Percentiles rank a stretch among this genome's conserved stretches.
phyloP scores from a whole-genome alignment of 1,140 invertebrate species.

The Euwallacea similis region DNA sequence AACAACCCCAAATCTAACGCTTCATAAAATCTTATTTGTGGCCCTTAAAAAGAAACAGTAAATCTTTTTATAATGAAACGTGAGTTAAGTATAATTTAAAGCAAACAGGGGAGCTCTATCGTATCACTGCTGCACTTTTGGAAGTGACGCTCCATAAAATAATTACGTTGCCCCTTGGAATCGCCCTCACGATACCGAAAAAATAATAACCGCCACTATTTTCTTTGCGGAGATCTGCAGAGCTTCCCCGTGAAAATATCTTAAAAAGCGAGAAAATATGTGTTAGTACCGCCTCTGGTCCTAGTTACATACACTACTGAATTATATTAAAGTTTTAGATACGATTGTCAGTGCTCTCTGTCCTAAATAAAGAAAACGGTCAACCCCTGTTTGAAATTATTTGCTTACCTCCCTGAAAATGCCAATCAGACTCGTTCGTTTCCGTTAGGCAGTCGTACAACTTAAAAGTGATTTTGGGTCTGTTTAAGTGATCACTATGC shows the following conservation, averaged over 20 bases:
- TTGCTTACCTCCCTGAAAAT: conserved; percentile 26
- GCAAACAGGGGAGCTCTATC: conserved; percentile 30
- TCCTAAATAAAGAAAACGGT: conserved; percentile 35
- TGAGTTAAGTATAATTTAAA: conserved; percentile 30
- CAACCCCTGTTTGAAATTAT: conserved; percentile 28
- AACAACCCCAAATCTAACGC: too few species aligned
- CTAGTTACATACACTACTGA: conserved; percentile 10
- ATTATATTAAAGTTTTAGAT: conserved; percentile 31
- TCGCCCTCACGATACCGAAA: conserved; percentile 14
- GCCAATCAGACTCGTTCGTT: conserved; percentile 25
- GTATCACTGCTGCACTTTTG: conserved; percentile 15
- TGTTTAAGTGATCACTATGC: too few species aligned
- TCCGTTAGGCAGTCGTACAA: conserved; percentile 14
- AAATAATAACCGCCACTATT: conserved; percentile 29
- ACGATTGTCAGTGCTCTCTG: conserved; percentile 20
- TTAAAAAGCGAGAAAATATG: not conserved
- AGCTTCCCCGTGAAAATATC: not conserved
- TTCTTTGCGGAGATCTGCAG: not conserved
- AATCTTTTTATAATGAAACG: conserved; percentile 32
- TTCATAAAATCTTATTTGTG: not conserved
- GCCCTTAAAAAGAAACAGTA: conserved; percentile 10
- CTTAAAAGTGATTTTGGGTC: conserved; percentile 13
- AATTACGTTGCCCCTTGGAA: conserved; percentile 21
- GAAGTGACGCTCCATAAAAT: conserved; percentile 34
- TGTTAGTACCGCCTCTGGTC: not conserved